These are phyloP conservation scores for Ophioninae sp. DNA, from an alignment of 2,888 invertebrate genomes.

Conservation along the genomic window DNA sequence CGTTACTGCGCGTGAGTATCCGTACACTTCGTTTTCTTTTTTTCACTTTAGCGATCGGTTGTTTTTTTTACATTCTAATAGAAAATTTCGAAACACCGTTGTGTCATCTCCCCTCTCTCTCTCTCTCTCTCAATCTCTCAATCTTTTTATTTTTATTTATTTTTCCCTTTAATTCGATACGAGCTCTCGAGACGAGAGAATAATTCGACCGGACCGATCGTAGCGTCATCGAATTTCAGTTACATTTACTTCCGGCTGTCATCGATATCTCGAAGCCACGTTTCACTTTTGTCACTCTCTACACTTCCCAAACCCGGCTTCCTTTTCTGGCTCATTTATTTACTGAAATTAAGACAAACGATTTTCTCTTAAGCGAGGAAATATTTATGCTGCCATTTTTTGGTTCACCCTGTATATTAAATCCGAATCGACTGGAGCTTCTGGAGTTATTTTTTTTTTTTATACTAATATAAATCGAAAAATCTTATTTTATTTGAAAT, in stretches of 20 bases:
- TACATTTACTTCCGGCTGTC: constrained; percentile 19
- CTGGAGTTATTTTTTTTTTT: no score
- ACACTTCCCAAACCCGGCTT: constrained; percentile 36
- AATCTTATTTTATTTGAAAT: no score
- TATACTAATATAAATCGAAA: no score
- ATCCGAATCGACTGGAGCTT: neutral
- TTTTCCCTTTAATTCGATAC: neutral
- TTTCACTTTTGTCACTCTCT: constrained; percentile 22
- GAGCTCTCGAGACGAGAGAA: constrained; percentile 5
- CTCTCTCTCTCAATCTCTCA: neutral
- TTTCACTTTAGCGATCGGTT: neutral
- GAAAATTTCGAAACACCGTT: constrained; percentile 16
- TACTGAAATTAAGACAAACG: constrained; percentile 58
- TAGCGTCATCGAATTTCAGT: constrained; percentile 21
- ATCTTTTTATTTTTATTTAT: neutral
- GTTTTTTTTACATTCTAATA: constrained; percentile 26
- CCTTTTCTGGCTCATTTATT: constrained; percentile 12
- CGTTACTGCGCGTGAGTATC: neutral
- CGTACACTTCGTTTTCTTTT: constrained; percentile 20
- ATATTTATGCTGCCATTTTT: neutral
- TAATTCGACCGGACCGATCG: constrained; percentile 8
- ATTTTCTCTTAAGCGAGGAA: neutral
- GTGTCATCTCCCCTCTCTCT: neutral
- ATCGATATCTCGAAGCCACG: constrained; percentile 19
- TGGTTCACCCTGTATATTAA: no score